Evolutionary conservation across 2,797 vertebrate species (phyloP).

Genomic region (Paedocypris micromegethes): DNA sequence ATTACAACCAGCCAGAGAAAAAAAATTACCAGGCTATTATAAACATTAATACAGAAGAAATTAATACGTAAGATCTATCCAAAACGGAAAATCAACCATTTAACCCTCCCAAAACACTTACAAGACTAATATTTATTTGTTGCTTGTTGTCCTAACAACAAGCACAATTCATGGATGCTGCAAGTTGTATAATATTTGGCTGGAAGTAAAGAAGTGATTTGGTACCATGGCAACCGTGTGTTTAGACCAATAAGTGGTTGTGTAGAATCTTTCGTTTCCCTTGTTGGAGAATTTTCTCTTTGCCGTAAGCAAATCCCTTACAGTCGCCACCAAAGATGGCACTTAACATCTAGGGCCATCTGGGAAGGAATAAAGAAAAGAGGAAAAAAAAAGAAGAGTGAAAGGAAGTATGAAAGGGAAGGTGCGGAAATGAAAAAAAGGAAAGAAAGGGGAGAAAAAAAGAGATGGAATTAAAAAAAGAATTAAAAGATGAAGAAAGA

Average conservation of each 20-base stretch:
- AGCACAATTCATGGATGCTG: slow-evolving; percentile 44
- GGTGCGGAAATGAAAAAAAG: not conserved
- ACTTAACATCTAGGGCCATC: slow-evolving; percentile 31
- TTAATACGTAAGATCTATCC: no score
- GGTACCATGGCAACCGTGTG: slow-evolving; percentile 47
- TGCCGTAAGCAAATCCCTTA: slow-evolving; percentile 35
- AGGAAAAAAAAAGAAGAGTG: not conserved
- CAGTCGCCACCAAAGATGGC: slow-evolving; percentile 16
- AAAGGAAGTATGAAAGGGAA: not conserved
- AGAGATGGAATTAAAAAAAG: not conserved
- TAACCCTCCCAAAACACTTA: no score
- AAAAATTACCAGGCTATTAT: no score
- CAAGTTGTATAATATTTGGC: slow-evolving; percentile 31
- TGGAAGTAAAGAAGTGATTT: slow-evolving; percentile 38
- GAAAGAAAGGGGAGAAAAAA: not conserved
- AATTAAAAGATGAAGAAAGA: no score
- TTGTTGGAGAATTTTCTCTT: slow-evolving; percentile 44
- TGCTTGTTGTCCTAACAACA: slow-evolving; percentile 69
- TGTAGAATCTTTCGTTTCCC: slow-evolving; percentile 31
- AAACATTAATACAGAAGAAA: no score
- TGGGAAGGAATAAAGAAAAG: slow-evolving; percentile 1
- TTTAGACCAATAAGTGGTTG: slow-evolving; percentile 41
- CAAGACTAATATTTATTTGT: slow-evolving; percentile 47
- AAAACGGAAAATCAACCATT: no score
- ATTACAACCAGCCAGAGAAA: no score